These are phyloP conservation scores for Metopolophium dirhodum DNA, from an alignment of 1,140 invertebrate genomes.

Conservation along the genomic window DNA sequence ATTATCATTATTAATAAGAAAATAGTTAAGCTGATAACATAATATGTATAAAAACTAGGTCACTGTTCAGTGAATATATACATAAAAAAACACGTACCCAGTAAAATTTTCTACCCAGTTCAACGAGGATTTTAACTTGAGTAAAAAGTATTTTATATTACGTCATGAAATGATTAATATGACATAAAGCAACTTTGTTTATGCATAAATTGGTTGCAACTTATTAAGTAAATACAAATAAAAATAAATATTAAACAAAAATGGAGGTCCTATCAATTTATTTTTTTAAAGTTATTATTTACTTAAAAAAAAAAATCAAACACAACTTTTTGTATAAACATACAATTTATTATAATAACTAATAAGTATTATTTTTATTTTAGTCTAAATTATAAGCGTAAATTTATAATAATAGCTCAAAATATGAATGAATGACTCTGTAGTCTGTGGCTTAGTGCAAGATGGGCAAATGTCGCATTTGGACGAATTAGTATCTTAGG, in stretches of 20 bases:
- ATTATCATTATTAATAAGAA: no score
- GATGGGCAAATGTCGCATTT: no score
- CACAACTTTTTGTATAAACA: background rate
- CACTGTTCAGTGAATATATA: no score
- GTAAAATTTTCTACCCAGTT: rapidly evolving
- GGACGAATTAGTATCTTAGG: no score
- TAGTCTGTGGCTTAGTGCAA: no score
- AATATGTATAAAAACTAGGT: no score
- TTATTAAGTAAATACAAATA: background rate
- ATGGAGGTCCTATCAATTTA: background rate
- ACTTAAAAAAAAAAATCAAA: background rate
- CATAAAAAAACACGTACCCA: background rate
- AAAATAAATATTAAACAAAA: background rate
- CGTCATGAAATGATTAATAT: background rate
- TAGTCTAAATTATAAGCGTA: no score
- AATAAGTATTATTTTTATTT: no score
- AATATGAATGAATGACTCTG: no score
- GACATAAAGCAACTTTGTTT: background rate
- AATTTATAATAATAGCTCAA: no score
- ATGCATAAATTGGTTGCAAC: background rate
- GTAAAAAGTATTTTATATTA: background rate
- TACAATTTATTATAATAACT: background rate
- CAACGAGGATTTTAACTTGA: background rate
- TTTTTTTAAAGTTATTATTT: background rate
- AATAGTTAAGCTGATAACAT: no score